phyloP scores from a whole-genome alignment of 1,140 invertebrate species.

The Halesus radiatus region DNA sequence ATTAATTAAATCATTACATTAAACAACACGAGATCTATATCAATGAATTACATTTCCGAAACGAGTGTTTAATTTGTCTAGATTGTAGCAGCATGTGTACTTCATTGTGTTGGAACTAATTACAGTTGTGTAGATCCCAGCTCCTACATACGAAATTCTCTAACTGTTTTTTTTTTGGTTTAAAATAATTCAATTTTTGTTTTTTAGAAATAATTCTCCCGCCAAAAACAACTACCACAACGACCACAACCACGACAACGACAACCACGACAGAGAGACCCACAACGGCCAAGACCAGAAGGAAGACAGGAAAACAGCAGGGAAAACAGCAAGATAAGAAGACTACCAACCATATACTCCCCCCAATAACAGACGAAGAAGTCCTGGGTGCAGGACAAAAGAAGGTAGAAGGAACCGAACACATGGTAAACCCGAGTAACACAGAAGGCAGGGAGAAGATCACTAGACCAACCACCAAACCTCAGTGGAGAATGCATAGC shows the following conservation, averaged over 20 bases:
- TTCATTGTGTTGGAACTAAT: too few species aligned
- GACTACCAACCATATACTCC: conserved; percentile 49
- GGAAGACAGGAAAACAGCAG: conserved; percentile 47
- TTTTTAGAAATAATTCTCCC: conserved; percentile 51
- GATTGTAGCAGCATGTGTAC: too few species aligned
- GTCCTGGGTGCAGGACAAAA: background rate
- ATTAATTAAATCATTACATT: too few species aligned
- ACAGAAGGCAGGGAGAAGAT: conserved; percentile 34
- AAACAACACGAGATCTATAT: too few species aligned
- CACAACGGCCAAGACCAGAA: conserved; percentile 47
- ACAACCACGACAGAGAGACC: conserved; percentile 46
- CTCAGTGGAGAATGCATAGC: conserved; percentile 48
- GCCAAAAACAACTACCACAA: conserved; percentile 54
- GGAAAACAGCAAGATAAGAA: conserved; percentile 50
- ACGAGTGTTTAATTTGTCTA: too few species aligned
- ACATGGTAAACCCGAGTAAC: background rate
- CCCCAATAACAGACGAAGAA: conserved; percentile 38
- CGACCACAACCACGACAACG: conserved; percentile 51
- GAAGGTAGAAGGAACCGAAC: conserved; percentile 44
- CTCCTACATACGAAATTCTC: too few species aligned
- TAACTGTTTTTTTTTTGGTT: too few species aligned
- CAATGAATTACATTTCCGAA: too few species aligned
- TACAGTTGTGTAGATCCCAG: too few species aligned
- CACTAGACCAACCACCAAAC: conserved; percentile 39
- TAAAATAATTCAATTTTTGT: conserved; percentile 4